phyloP scores from a whole-genome alignment of 2,113 vertebrate genomes.

The Ramphastos sulfuratus region DNA sequence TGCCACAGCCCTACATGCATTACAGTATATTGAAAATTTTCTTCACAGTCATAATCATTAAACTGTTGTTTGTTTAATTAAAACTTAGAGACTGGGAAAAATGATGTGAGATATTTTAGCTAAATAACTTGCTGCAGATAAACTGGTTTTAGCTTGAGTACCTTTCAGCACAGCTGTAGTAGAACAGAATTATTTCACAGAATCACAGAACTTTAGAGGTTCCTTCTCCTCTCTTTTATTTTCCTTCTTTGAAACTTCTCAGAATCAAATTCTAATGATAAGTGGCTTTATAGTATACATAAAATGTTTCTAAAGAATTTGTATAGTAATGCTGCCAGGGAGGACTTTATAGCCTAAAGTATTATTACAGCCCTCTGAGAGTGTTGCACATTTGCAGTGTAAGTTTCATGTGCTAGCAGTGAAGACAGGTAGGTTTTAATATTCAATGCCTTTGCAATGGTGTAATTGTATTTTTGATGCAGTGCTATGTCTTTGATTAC shows the following conservation, averaged over 20 bases:
- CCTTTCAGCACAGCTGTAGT: background rate
- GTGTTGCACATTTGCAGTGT: background rate
- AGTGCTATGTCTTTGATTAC: background rate
- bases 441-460: background rate
- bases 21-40: background rate
- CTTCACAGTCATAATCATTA: background rate
- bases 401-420: background rate
- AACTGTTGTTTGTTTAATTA: background rate
- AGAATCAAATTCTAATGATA: conserved; percentile 20
- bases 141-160: background rate
- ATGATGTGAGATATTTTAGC: background rate
- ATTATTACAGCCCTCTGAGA: background rate
- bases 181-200: background rate
- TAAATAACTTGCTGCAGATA: background rate
- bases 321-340: background rate
- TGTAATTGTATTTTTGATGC: conserved; percentile 9
- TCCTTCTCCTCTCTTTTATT: background rate
- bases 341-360: background rate
- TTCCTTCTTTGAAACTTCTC: background rate
- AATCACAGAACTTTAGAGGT: too few relatives aligned
- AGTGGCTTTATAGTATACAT: background rate
- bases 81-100: background rate
- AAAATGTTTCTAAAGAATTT: background rate
- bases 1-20: background rate
- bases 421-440: background rate